Evolutionary conservation across 1,140 invertebrate species (phyloP).

Genomic region (Ooceraea biroi): DNA sequence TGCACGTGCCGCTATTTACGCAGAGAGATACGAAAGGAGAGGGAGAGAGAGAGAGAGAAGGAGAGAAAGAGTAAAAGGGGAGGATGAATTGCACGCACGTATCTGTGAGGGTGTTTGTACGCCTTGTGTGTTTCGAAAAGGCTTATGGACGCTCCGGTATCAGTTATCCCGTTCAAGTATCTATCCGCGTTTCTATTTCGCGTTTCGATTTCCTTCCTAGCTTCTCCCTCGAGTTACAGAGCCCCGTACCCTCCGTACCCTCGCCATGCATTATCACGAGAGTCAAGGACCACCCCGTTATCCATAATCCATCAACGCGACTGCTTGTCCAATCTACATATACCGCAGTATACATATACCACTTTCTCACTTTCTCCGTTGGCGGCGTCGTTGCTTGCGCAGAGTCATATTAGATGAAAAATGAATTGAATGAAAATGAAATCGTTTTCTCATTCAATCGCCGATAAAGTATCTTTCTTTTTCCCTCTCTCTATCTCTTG

Average conservation of each 20-base stretch:
- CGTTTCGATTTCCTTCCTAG: constrained; percentile 52
- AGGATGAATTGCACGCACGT: constrained; percentile 44
- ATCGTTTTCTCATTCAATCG: no score
- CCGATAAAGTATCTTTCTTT: no score
- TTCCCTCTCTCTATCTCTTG: no score
- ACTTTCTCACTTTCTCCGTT: no score
- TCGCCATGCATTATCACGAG: constrained; percentile 37
- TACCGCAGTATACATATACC: no score
- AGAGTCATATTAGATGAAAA: no score
- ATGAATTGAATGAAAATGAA: no score
- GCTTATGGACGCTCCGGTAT: constrained; percentile 52
- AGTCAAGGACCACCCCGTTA: constrained; percentile 28
- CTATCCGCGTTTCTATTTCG: constrained; percentile 63
- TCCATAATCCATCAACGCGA: no score
- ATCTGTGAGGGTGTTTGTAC: constrained; percentile 14
- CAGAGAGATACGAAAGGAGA: constrained; percentile 68
- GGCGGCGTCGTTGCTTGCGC: no score
- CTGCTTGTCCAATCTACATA: no score
- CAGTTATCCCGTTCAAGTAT: constrained; percentile 58
- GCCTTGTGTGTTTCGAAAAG: constrained; percentile 65
- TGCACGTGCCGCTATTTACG: constrained; percentile 80
- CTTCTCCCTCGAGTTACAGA: constrained; percentile 42
- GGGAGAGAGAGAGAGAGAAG: constrained; percentile 17
- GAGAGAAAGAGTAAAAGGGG: constrained; percentile 50
- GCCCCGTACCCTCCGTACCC: not conserved